phyloP scores from a whole-genome alignment of 2,797 vertebrate species.

The Leptatherina wallacei region DNA sequence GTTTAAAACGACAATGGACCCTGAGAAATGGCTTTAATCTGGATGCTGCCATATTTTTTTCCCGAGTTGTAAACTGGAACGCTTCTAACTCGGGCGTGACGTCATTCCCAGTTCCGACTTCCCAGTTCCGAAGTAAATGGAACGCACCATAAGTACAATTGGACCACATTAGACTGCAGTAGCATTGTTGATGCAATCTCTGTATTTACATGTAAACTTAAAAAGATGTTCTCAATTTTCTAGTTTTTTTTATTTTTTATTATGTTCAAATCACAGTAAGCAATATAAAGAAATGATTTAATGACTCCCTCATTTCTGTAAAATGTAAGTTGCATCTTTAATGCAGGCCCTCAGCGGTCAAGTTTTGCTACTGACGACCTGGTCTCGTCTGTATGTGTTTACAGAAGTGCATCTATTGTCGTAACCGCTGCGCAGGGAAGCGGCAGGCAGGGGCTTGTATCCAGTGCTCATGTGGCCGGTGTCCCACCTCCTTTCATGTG shows the following conservation, averaged over 20 bases:
- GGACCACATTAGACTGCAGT: too few species aligned
- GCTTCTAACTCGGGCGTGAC: too few species aligned
- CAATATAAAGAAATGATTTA: not conserved
- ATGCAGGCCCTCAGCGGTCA: not conserved
- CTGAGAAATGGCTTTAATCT: too few species aligned
- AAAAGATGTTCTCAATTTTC: not conserved
- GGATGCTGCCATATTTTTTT: too few species aligned
- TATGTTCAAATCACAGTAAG: not conserved
- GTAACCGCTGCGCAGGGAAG: constrained; percentile 84
- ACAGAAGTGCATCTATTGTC: constrained; percentile 87
- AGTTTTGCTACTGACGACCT: constrained; percentile 39
- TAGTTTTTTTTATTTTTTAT: not conserved
- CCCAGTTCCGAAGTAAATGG: too few species aligned
- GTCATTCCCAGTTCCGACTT: too few species aligned
- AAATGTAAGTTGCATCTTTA: not conserved
- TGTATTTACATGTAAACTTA: too few species aligned
- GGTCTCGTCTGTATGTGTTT: constrained; percentile 57
- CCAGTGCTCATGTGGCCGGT: constrained; percentile 94
- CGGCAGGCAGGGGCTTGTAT: constrained; percentile 91
- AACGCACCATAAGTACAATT: too few species aligned
- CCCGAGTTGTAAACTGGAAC: too few species aligned
- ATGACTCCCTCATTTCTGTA: not conserved
- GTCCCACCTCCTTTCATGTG: constrained; percentile 95
- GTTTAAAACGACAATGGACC: too few species aligned
- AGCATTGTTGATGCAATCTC: not conserved